Evolutionary conservation across 2,888 invertebrate species (phyloP), one percentile per base, ranked within the genome.

Genomic region (Archips crataeganus): DNA sequence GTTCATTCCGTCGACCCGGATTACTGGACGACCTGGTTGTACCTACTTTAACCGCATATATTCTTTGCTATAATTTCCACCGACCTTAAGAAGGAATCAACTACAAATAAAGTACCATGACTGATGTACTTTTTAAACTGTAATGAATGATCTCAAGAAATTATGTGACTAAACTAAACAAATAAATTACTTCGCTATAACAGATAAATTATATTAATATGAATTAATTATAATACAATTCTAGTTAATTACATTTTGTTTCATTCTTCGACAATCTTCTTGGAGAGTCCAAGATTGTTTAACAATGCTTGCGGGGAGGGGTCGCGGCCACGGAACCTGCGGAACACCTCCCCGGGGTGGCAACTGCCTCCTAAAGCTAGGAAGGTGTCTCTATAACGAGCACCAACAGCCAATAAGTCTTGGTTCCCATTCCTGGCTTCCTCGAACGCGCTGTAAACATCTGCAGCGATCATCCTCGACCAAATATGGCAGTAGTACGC

Each of bases 311-410:
- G 97, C 0, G 97, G 96, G 1, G 97, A 97, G 0, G 99, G 99
- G 91, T 99, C 99, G 66, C 99, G 95, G 0, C 99, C 99, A 77
- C 98, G 95, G 91, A 99, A 99, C 84, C 97, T 95, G 73, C 99
- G 95, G 91, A 99, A 99, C 6, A 98, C 96, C 92, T 99, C 98
- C 76, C 96, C 96, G 0, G 98, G 96, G 78, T 97, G 96, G 78
- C 97, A 96, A 76, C 97, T 96, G 3, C 99, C 98, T 8, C 98
- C 98, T 3, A 96, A 94, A 0, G 97, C 95, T 76, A 99, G 95
- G 91, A 97, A 98, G 2, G 98, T 98, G 73, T 98, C 97, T 78
- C 97, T 95, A 84, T 97, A 98, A 75, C 97, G 94, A 80, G 95
- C 95, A 0, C 97, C 97, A 5, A 96, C 95, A 62, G 95, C 95